Evolutionary conservation across 2,888 invertebrate genomes (phyloP).

Genomic region (Chrysopilus asiliformis): DNA sequence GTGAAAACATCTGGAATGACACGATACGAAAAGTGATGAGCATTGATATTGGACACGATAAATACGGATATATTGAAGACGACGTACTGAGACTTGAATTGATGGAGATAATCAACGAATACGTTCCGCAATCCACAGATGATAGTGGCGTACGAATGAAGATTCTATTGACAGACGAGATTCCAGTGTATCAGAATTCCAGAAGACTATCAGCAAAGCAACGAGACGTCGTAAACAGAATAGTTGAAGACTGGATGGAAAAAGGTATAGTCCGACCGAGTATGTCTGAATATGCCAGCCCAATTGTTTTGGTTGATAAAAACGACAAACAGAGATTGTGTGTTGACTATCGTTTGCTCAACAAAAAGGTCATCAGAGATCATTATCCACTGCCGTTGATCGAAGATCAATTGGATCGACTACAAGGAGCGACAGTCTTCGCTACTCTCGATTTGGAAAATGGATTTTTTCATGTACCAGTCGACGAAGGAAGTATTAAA

Average conservation of each 20-base stretch:
- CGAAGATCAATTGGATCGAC: too few species aligned
- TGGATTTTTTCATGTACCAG: too few species aligned
- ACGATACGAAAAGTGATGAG: too few species aligned
- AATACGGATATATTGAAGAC: background rate
- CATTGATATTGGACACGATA: background rate
- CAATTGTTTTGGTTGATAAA: constrained; percentile 16
- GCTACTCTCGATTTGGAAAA: too few species aligned
- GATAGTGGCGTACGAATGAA: background rate
- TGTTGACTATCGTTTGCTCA: constrained; percentile 27
- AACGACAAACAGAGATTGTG: constrained; percentile 17
- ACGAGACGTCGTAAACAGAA: too few species aligned
- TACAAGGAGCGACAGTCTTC: too few species aligned
- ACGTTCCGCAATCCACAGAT: background rate
- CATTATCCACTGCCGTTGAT: constrained; percentile 25
- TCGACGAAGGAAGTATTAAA: constrained; percentile 20
- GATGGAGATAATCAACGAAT: background rate
- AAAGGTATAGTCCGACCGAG: constrained; percentile 21
- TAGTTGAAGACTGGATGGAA: constrained; percentile 16
- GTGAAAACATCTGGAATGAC: too few species aligned
- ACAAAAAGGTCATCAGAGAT: constrained; percentile 22
- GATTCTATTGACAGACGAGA: too few species aligned
- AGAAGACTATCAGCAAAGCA: too few species aligned
- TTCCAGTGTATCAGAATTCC: too few species aligned
- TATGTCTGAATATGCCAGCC: constrained; percentile 20
- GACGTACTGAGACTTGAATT: background rate